Percentiles rank a stretch among this genome's conserved stretches.
phyloP scores from a whole-genome alignment of 1,140 invertebrate genomes.

The Musca domestica region DNA sequence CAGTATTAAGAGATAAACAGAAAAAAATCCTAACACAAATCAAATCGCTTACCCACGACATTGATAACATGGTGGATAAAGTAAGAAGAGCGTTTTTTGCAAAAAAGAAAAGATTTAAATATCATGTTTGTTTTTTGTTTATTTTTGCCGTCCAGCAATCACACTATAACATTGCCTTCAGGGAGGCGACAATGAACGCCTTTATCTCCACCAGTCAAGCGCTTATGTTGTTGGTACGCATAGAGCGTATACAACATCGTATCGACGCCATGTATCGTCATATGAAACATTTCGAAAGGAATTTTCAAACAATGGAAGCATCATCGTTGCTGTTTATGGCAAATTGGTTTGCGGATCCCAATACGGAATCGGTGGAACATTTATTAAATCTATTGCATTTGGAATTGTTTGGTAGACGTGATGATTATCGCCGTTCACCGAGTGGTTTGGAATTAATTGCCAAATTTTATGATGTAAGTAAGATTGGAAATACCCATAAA shows the following conservation, averaged over 20 bases:
- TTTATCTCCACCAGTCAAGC: not conserved
- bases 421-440: no score
- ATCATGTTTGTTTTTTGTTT: not conserved
- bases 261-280: conserved; percentile 10
- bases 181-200: not conserved
- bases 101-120: not conserved
- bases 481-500: no score
- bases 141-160: not conserved
- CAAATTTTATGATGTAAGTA: conserved; percentile 7
- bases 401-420: not conserved
- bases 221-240: not conserved
- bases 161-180: not conserved
- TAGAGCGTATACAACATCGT: not conserved
- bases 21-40: not conserved
- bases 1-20: not conserved
- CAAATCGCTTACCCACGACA: not conserved
- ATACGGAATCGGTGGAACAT: not conserved
- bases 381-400: conserved; percentile 1
- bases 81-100: not conserved
- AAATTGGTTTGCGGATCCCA: conserved; percentile 1
- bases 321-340: not conserved
- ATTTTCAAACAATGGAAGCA: not conserved
- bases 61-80: not conserved
- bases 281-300: not conserved
- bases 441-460: not conserved